Evolutionary conservation across 2,113 vertebrate genomes (phyloP).

Genomic region (Archocentrus centrarchus): DNA sequence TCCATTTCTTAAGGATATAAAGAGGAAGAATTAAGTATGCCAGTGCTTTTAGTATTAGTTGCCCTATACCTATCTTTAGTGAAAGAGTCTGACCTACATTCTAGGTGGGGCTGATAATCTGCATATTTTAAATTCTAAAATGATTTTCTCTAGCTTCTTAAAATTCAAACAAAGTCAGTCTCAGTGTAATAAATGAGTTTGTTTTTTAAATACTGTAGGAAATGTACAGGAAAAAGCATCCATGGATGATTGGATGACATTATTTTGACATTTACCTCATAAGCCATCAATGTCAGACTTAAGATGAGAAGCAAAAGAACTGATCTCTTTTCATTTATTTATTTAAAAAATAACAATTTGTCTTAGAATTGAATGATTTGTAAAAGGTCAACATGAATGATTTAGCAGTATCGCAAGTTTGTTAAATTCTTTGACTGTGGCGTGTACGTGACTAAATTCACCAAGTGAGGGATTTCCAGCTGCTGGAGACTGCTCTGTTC

Average conservation of each 20-base stretch:
- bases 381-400: not conserved
- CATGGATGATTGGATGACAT: fast-evolving
- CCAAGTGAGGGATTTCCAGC: conserved; percentile 94
- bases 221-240: not conserved
- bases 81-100: not conserved
- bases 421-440: conserved; percentile 54
- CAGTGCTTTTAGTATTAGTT: not conserved
- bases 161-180: not conserved
- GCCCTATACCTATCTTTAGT: not conserved
- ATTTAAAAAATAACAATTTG: no score
- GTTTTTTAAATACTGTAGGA: not conserved
- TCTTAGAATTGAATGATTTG: not conserved
- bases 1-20: conserved; percentile 4
- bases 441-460: conserved; percentile 96
- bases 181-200: not conserved
- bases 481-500: conserved; percentile 96
- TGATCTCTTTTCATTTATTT: not conserved
- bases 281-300: not conserved
- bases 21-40: not conserved
- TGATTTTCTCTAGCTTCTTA: not conserved
- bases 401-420: not conserved
- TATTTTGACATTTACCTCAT: not conserved
- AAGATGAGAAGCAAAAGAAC: not conserved
- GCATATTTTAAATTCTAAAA: not conserved
- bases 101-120: not conserved